A percentile compares a stretch with the other conserved stretches of the same genome.
Conservation (phyloP, 2,888 invertebrate species). For the Melieria picta region DNA sequence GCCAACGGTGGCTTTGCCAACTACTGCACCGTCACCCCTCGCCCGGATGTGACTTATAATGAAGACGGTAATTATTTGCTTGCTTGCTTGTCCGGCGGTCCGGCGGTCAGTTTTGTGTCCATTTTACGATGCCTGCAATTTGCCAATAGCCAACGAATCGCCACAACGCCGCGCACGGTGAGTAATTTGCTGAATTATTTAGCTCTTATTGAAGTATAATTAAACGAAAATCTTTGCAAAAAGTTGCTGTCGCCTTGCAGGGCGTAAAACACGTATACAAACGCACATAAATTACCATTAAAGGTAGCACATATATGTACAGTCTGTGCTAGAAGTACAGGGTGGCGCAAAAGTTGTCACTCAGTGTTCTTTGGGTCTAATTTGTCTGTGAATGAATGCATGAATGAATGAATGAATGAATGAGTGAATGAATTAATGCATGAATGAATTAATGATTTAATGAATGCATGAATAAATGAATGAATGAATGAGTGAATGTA, state of each 20-base stretch:
- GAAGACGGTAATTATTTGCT: constrained; percentile 15
- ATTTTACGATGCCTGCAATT: not conserved
- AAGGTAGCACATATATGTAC: no score
- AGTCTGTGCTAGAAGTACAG: no score
- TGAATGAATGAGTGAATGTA: no score
- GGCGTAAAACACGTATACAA: not conserved
- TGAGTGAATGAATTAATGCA: no score
- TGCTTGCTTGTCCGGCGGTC: constrained; percentile 4
- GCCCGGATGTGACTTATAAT: not conserved
- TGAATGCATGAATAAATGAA: no score
- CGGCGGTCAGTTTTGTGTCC: no score
- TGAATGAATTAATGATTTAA: no score
- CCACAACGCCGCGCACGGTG: not conserved
- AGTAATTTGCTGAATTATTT: constrained; percentile 1
- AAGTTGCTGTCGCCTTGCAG: not conserved
- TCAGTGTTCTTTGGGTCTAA: no score
- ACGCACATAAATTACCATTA: no score
- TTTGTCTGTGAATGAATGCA: no score
- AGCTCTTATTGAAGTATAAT: not conserved
- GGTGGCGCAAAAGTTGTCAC: no score
- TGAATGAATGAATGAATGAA: no score
- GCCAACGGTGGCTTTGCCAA: constrained; percentile 10
- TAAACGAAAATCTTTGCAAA: not conserved
- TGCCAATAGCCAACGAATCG: not conserved
- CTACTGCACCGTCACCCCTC: constrained; percentile 6